Evolutionary conservation across 2,113 vertebrate genomes (phyloP).

Genomic region (Corvus moneduloides): DNA sequence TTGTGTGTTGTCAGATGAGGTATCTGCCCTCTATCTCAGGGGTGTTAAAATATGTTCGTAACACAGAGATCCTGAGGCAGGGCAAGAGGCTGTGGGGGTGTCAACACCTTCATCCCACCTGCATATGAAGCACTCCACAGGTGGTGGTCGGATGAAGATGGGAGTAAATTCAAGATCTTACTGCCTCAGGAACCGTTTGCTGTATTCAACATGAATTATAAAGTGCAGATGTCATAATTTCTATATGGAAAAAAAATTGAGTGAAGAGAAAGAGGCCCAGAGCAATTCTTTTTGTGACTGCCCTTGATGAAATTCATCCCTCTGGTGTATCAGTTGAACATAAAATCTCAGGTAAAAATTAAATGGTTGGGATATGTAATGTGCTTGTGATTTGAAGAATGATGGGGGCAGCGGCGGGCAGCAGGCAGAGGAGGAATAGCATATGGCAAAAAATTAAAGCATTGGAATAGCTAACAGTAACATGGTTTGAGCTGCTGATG

Average conservation of each 20-base stretch:
- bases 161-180: background rate
- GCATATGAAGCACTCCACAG: background rate
- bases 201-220: background rate
- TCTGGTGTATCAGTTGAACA: background rate
- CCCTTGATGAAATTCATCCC: background rate
- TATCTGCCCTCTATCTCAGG: background rate
- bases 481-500: fast-evolving
- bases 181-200: fast-evolving
- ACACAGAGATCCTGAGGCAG: background rate
- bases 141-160: background rate
- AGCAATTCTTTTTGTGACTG: background rate
- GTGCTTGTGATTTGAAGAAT: background rate
- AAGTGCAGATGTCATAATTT: background rate
- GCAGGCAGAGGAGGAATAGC: background rate
- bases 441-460: background rate
- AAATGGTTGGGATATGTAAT: background rate
- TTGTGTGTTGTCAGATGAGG: background rate
- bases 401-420: fast-evolving
- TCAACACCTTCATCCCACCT: background rate
- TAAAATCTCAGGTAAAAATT: background rate
- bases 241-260: background rate
- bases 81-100: background rate
- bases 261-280: background rate
- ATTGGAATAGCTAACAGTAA: background rate
- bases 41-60: background rate